phyloP scores from a whole-genome alignment of 2,797 vertebrate species.

The Tachyglossus aculeatus region DNA sequence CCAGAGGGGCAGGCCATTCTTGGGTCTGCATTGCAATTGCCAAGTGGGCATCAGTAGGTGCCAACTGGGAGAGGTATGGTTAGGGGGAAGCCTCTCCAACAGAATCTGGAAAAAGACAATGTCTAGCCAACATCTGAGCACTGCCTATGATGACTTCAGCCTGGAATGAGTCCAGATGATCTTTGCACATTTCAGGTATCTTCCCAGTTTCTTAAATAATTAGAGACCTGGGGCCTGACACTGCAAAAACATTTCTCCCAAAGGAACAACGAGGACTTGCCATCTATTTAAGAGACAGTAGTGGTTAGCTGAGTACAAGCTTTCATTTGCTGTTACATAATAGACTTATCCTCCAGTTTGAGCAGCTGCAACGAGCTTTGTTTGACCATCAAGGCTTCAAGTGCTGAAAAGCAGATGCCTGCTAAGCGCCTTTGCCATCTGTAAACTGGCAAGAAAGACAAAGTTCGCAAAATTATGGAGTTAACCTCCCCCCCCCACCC shows the following conservation, averaged over 20 bases:
- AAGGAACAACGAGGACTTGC: conserved; percentile 31
- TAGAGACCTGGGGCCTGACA: conserved; percentile 22
- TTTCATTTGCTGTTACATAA: conserved; percentile 19
- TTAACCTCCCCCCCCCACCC: not conserved
- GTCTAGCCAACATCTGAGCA: not conserved
- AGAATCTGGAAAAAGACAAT: conserved; percentile 26
- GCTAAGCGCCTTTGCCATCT: not conserved
- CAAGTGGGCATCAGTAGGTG: not conserved
- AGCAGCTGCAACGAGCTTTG: not conserved
- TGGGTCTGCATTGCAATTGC: not conserved
- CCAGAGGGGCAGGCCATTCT: not conserved
- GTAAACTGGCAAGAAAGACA: not conserved
- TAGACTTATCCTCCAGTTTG: conserved; percentile 35
- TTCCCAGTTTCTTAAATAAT: conserved; percentile 38
- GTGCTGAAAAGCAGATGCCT: not conserved
- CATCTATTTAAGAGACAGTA: conserved; percentile 18
- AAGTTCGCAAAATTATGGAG: not conserved
- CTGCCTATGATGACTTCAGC: conserved; percentile 27
- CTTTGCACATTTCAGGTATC: conserved; percentile 20
- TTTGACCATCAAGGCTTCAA: conserved; percentile 12
- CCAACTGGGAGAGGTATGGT: not conserved
- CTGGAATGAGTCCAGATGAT: conserved; percentile 43
- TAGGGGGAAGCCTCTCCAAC: not conserved
- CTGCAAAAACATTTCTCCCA: conserved; percentile 33
- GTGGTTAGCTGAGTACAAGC: not conserved